phyloP scores from a whole-genome alignment of 2,888 invertebrate species.

The Drosophila emarginata region DNA sequence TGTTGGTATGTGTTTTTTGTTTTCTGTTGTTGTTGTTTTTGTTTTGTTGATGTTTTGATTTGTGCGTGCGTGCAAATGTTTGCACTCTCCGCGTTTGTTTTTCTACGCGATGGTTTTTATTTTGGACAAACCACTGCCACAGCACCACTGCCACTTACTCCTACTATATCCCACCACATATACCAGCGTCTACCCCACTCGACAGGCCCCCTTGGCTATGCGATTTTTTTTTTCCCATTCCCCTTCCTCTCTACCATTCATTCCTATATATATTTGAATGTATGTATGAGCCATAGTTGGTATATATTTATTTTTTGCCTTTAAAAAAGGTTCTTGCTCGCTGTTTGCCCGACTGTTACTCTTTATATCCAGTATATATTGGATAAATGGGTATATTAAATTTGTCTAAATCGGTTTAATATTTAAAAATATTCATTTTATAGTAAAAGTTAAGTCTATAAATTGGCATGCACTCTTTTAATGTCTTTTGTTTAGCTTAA shows the following conservation, averaged over 20 bases:
- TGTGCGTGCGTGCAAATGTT: constrained; percentile 76
- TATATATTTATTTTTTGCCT: constrained; percentile 38
- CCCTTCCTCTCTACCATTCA: not conserved
- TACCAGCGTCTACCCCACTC: constrained; percentile 17
- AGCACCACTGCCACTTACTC: not conserved
- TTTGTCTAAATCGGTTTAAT: not conserved
- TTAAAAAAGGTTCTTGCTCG: constrained; percentile 39
- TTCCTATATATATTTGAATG: constrained; percentile 13
- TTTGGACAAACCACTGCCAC: constrained; percentile 40
- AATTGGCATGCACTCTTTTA: no score
- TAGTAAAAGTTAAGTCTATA: no score
- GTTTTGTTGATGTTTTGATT: constrained; percentile 74
- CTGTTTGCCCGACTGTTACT: constrained; percentile 13
- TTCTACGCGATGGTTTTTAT: constrained; percentile 38
- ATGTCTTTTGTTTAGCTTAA: no score
- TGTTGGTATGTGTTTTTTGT: constrained; percentile 6
- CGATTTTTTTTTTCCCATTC: constrained; percentile 12
- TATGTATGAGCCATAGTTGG: constrained; percentile 4
- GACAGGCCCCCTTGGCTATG: constrained; percentile 28
- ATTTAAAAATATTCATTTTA: no score
- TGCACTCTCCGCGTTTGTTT: constrained; percentile 67
- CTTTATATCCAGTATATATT: not conserved
- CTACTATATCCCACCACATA: not conserved
- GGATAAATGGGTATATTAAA: not conserved
- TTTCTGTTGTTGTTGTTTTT: constrained; percentile 31